Base-by-base conservation (phyloP, 2,113 vertebrate genomes). In the Grammomys dolichurus region DNA sequence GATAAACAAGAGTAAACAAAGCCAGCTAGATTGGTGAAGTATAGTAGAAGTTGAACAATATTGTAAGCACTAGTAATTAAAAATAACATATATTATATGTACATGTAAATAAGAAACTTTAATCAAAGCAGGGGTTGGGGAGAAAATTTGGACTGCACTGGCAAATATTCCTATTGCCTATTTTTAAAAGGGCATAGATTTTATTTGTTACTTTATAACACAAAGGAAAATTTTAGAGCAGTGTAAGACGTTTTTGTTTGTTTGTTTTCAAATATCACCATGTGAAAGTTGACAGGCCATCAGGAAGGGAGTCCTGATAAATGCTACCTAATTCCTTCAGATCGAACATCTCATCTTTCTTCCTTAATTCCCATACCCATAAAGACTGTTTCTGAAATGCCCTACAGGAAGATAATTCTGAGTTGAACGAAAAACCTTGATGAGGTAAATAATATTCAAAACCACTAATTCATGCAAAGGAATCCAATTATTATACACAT, bases 361-460 rank as follows among this genome's bases (percentile, higher is more conserved):
- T 67, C 3, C 2, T 4, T 8, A 72, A 28, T 26, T 48, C 3
- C 40, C 72, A 40, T 2, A 65, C 19, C 69, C 43, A 1, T 28
- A 67, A 87, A 67, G 36, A 75, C 5, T 22, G 0, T 67, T 72
- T 84, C 73, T 51, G 69, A 95, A 94, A 90, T 43, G 1, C 14
- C 1, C 51, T 5, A 36, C 3, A 73, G 28, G 14, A 70, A 73
- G 11, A 82, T 16, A 93, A 76, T n/a, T 93, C 87, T 58, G 70
- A 67, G 22, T 56, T 14, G n/a, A 97, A 84, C 31, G 46, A 46
- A 63, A 93, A 86, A 22, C 14, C 14, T 86, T 72, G 46, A 40
- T 84, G 22, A 26, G n/a, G 90, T 76, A 95, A 91, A 54, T 85
- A 46, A 91, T 73, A 5, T 86, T 48, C n/a, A 48, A 92, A 69